Percentiles rank a stretch among this genome's conserved stretches.
Evolutionary conservation across 2,797 vertebrate species (phyloP).

Genomic region (Sebastes melanostomus): DNA sequence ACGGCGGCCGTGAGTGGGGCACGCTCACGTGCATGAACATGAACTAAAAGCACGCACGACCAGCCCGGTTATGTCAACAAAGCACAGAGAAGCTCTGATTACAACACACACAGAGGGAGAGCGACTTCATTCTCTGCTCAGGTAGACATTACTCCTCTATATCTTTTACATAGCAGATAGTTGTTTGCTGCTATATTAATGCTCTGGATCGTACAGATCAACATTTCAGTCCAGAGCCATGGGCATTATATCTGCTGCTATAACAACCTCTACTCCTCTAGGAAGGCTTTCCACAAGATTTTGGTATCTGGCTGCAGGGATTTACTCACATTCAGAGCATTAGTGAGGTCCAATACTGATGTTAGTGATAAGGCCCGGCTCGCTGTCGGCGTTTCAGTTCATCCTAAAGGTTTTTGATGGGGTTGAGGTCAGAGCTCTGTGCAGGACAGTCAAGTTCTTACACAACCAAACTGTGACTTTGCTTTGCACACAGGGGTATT

Average conservation of each 20-base stretch:
- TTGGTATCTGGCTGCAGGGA: not conserved
- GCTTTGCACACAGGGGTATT: not conserved
- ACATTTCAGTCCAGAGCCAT: not conserved
- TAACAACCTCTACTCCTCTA: not conserved
- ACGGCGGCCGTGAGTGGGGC: too few relatives aligned
- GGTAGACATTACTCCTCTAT: too few relatives aligned
- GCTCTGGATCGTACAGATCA: too few relatives aligned
- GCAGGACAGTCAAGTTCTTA: not conserved
- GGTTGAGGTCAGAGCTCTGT: not conserved
- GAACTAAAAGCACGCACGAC: too few relatives aligned
- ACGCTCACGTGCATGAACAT: accelerated
- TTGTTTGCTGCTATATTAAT: too few relatives aligned
- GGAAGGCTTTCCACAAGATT: not conserved
- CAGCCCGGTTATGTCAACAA: too few relatives aligned
- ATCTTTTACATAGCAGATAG: too few relatives aligned
- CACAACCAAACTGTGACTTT: not conserved
- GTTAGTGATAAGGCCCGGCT: not conserved
- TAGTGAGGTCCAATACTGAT: not conserved
- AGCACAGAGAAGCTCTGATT: too few relatives aligned
- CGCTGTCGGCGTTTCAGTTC: not conserved
- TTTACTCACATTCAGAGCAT: constrained; percentile 1
- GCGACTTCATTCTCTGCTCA: too few relatives aligned
- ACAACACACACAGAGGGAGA: too few relatives aligned
- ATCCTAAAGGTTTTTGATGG: not conserved
- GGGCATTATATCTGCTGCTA: not conserved